A percentile compares a stretch with the other conserved stretches of the same genome.
These are phyloP conservation scores for Aphelenchoides avenae DNA, from an alignment of 1,140 invertebrate genomes.

Conservation along the genomic window DNA sequence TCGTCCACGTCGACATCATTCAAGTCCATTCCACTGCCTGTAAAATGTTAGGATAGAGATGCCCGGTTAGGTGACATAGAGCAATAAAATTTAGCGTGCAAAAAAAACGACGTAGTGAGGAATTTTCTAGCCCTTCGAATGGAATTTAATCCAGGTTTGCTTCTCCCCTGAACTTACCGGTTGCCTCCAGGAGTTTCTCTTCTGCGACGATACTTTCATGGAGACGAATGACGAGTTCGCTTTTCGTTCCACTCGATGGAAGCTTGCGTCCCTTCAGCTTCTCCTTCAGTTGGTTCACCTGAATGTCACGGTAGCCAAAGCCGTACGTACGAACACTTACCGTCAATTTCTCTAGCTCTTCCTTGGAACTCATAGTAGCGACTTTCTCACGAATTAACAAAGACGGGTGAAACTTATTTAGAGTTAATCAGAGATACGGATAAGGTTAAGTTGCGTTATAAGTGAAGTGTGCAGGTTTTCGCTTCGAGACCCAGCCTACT, in stretches of 20 bases:
- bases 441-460: too few relatives aligned
- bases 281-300: slow-evolving; percentile 35
- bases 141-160: too few relatives aligned
- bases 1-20: slow-evolving; percentile 23
- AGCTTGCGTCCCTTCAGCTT: slow-evolving; percentile 32
- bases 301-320: background rate
- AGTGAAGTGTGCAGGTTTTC: too few relatives aligned
- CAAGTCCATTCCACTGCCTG: slow-evolving; percentile 20
- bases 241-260: slow-evolving; percentile 26
- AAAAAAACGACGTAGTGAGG: too few relatives aligned
- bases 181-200: slow-evolving; percentile 30
- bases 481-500: too few relatives aligned
- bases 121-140: too few relatives aligned
- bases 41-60: slow-evolving; percentile 11
- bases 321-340: slow-evolving; percentile 9
- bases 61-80: too few relatives aligned
- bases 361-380: slow-evolving; percentile 27
- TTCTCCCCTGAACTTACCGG: slow-evolving; percentile 17
- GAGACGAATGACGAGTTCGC: slow-evolving; percentile 30
- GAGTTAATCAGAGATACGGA: too few relatives aligned
- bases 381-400: too few relatives aligned
- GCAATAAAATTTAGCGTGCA: slow-evolving; percentile 5
- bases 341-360: slow-evolving; percentile 39
- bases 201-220: slow-evolving; percentile 29
- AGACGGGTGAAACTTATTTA: too few relatives aligned